Evolutionary conservation across 2,888 invertebrate genomes (phyloP).

Genomic region (Pherbina coryleti): DNA sequence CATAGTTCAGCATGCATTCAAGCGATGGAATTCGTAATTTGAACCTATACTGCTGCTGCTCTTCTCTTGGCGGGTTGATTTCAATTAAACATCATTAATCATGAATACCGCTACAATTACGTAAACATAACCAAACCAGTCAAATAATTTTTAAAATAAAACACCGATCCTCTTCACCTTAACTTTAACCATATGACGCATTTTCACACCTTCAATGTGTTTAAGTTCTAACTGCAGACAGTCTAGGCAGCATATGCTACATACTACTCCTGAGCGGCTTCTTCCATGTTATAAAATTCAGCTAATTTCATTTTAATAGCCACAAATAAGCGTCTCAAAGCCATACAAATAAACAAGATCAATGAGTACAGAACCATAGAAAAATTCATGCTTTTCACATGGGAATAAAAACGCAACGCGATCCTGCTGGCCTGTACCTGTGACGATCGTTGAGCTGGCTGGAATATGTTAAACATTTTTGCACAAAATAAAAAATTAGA

Average conservation of each 20-base stretch:
- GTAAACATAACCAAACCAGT: conserved; percentile 39
- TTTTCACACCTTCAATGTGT: conserved; percentile 19
- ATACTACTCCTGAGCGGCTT: background rate
- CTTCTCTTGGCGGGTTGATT: conserved; percentile 33
- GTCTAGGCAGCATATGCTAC: conserved; percentile 40
- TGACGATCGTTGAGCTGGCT: background rate
- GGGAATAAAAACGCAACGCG: background rate
- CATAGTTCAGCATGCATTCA: no score
- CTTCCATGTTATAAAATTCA: conserved; percentile 20
- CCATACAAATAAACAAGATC: background rate
- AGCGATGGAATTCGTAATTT: no score
- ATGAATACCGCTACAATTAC: conserved; percentile 54
- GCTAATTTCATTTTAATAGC: conserved; percentile 66
- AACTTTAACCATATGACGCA: conserved; percentile 28
- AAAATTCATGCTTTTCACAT: background rate
- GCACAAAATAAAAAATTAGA: conserved; percentile 62
- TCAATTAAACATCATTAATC: conserved; percentile 64
- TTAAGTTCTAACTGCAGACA: conserved; percentile 3
- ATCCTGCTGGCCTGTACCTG: background rate
- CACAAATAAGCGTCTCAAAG: conserved; percentile 51
- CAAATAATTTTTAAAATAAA: conserved; percentile 22
- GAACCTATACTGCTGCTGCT: background rate
- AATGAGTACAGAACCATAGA: background rate
- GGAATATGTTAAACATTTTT: conserved; percentile 49
- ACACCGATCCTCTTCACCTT: conserved; percentile 37